A percentile compares a stretch with the other conserved stretches of the same genome.
phyloP scores from a whole-genome alignment of 92 coral and sea anemone genomes.

The Zoanthus solanderi region DNA sequence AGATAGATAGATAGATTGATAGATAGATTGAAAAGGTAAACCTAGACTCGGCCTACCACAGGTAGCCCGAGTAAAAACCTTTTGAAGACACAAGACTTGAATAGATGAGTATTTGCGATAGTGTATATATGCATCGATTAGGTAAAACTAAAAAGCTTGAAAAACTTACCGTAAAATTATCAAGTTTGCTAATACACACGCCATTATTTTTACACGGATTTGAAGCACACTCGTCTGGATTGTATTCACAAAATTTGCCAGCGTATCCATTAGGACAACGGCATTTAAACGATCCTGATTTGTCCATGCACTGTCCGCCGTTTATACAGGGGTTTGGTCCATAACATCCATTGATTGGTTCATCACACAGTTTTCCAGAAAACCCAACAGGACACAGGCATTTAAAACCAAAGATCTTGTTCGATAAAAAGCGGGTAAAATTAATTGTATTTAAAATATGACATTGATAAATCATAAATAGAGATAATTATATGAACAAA shows the following conservation, averaged over 20 bases:
- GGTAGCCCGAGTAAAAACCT: too few relatives aligned
- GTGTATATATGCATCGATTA: too few relatives aligned
- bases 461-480: too few relatives aligned
- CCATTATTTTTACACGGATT: conserved; percentile 78
- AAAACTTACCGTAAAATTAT: conserved; percentile 48
- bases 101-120: too few relatives aligned
- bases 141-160: not conserved
- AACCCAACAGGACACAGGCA: conserved; percentile 81
- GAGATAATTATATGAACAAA: not conserved
- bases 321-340: conserved; percentile 71
- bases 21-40: too few relatives aligned
- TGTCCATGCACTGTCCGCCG: conserved; percentile 80
- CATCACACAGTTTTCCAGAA: conserved; percentile 81
- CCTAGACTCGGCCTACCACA: too few relatives aligned
- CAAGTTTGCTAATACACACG: conserved; percentile 60
- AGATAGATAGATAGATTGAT: too few relatives aligned
- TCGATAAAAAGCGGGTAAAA: not conserved
- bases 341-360: conserved; percentile 72
- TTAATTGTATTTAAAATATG: not conserved
- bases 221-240: conserved; percentile 68
- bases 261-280: conserved; percentile 77
- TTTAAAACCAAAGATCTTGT: conserved; percentile 63
- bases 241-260: conserved; percentile 72
- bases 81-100: too few relatives aligned
- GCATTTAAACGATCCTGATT: conserved; percentile 73